Percentiles rank a stretch among this genome's conserved stretches.
Evolutionary conservation across 2,888 invertebrate genomes (phyloP).

Genomic region (Spilarctia lutea): DNA sequence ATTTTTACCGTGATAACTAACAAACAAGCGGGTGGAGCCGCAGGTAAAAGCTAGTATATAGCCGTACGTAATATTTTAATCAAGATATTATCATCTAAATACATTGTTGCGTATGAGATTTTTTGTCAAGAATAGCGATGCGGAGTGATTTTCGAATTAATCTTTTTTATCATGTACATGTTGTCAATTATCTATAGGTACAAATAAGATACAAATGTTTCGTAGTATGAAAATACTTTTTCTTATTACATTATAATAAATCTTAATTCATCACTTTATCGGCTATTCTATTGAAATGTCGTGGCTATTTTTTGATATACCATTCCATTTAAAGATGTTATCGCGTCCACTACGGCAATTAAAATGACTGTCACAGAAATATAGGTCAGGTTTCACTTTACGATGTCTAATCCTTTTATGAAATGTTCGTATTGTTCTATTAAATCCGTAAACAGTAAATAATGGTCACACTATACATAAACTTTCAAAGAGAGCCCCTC

Average conservation of each 20-base stretch:
- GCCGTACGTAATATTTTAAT: background rate
- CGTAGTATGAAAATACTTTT: background rate
- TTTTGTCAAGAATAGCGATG: background rate
- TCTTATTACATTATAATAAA: background rate
- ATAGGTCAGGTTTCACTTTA: background rate
- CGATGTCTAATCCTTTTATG: background rate
- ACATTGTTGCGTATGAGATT: background rate
- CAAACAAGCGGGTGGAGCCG: no score
- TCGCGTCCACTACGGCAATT: background rate
- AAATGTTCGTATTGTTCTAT: no score
- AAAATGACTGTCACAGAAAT: background rate
- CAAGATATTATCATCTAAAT: background rate
- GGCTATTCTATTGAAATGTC: background rate
- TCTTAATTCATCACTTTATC: background rate
- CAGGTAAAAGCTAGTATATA: no score
- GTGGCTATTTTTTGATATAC: background rate
- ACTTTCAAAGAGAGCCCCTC: no score
- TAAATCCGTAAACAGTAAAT: conserved; percentile 11
- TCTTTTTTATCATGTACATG: no score
- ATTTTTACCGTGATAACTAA: no score
- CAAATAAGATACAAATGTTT: background rate
- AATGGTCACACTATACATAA: conserved; percentile 25
- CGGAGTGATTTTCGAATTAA: no score
- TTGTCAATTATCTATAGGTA: no score
- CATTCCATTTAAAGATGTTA: background rate